Conservation (phyloP, 2,888 invertebrate species). For the Liodrosophila aerea region DNA sequence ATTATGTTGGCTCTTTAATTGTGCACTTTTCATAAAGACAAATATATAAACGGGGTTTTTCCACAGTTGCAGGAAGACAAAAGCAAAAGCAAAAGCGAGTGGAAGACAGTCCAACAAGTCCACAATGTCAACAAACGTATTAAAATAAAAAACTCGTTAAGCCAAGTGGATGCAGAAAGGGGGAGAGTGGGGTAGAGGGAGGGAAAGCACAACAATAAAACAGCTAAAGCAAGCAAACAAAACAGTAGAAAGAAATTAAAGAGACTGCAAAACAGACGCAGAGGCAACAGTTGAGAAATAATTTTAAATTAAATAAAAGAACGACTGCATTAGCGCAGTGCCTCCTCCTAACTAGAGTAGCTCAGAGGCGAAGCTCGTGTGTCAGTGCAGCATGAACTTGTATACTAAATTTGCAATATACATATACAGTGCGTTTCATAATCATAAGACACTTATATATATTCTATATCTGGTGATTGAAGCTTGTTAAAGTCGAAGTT, state of each 20-base stretch:
- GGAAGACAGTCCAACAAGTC: conserved; percentile 54
- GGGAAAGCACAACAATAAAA: neutral
- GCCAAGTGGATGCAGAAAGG: conserved; percentile 66
- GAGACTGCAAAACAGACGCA: conserved; percentile 4
- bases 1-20: conserved; percentile 44
- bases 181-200: neutral
- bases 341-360: too few relatives aligned
- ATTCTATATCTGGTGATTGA: too few relatives aligned
- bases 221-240: conserved; percentile 1
- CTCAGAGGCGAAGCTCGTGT: too few relatives aligned
- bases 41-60: conserved; percentile 32
- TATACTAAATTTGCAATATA: too few relatives aligned
- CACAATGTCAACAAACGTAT: conserved; percentile 76
- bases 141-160: conserved; percentile 76
- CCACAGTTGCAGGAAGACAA: conserved; percentile 2
- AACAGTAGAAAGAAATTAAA: conserved; percentile 8
- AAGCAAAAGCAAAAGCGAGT: conserved; percentile 2
- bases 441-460: too few relatives aligned
- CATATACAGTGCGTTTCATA: too few relatives aligned
- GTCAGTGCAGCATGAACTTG: conserved; percentile 6
- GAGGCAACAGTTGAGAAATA: conserved; percentile 43
- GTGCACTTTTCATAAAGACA: conserved; percentile 39
- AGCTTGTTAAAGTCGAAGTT: too few relatives aligned
- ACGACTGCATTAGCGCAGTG: conserved; percentile 53
- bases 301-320: conserved; percentile 72